These are phyloP conservation scores for Fragum fragum DNA, from an alignment of 2,888 invertebrate genomes.

Conservation along the genomic window DNA sequence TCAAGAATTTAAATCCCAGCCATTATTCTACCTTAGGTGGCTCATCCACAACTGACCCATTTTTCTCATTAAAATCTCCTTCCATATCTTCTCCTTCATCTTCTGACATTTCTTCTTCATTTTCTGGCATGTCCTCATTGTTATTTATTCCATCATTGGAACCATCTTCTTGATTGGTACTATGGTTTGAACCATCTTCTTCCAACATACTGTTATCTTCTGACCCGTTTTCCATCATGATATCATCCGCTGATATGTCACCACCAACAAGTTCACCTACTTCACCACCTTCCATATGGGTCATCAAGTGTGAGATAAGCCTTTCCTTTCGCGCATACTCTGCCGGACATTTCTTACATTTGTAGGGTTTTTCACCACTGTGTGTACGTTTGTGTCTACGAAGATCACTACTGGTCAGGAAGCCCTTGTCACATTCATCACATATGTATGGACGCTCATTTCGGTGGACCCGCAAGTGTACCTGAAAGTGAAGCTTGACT, in stretches of 20 bases:
- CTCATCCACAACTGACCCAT: no score
- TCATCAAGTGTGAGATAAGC: constrained; percentile 53
- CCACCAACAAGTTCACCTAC: not conserved
- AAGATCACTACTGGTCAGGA: constrained; percentile 64
- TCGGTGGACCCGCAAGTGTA: constrained; percentile 61
- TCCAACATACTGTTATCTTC: constrained; percentile 5
- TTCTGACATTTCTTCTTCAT: constrained; percentile 1
- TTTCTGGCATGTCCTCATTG: constrained; percentile 12
- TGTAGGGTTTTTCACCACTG: constrained; percentile 65
- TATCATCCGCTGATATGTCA: not conserved
- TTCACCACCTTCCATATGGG: constrained; percentile 48
- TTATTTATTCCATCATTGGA: not conserved
- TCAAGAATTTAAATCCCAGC: no score
- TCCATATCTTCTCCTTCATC: constrained; percentile 24
- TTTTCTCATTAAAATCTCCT: constrained; percentile 5
- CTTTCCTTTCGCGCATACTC: constrained; percentile 62
- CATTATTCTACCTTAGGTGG: no score
- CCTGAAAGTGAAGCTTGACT: no score
- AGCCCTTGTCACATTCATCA: constrained; percentile 64
- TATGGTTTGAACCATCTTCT: constrained; percentile 4
- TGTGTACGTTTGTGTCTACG: constrained; percentile 63
- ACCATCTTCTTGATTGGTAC: not conserved
- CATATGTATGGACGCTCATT: constrained; percentile 64
- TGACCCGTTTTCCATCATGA: not conserved
- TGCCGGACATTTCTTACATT: constrained; percentile 59